Evolutionary conservation across 2,888 invertebrate species (phyloP), one percentile per base, ranked within the genome.

Genomic region (Zeuzera pyrina): DNA sequence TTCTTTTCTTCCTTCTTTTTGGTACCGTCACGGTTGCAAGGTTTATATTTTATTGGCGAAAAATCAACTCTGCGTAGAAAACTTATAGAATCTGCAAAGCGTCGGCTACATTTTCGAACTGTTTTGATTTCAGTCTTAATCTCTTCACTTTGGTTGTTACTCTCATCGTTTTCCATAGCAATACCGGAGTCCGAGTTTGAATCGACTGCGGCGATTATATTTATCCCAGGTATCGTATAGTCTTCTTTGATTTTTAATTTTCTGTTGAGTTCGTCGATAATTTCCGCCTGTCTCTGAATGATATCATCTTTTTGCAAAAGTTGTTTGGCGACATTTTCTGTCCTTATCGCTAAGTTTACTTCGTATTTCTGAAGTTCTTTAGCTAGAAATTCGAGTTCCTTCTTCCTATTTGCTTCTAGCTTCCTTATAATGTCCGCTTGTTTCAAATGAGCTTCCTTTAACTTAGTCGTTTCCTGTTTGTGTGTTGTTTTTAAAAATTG

Each of bases 141-240:
- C 36, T 65, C 65, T 31, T 66, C 64, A 10, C 43, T 40, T 56
- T 74, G 76, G 3, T 38, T 36, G 26, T 39, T 42, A 30, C 46
- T 68, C 13, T 83, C 76, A 22, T 83, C 81, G 36, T 66, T 59
- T 31, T 81, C 81, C 49, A 83, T 58, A 12, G 69, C 83, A 24
- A 83, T 57, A 29, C 83, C 83, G 12, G 83, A 83, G 42, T 83
- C 83, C 33, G 83, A 83, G 58, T 83, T 83, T 1, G 83, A 81
- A 57, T 83, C 83, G 2, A 68, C 53, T 22, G 64, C 41, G 34
- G 34, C 15, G 2, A 34, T 31, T 15, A 73, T 53, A 36, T 57
- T 60, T 35, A 81, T 74, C 52, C 76, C 70, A 22, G 83, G 81
- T 21, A 68, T 45, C 5, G 5, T 19, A 34, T 57, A 56, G 15